Base-by-base conservation (phyloP, 1,140 invertebrate species). In the Monochamus saltuarius region DNA sequence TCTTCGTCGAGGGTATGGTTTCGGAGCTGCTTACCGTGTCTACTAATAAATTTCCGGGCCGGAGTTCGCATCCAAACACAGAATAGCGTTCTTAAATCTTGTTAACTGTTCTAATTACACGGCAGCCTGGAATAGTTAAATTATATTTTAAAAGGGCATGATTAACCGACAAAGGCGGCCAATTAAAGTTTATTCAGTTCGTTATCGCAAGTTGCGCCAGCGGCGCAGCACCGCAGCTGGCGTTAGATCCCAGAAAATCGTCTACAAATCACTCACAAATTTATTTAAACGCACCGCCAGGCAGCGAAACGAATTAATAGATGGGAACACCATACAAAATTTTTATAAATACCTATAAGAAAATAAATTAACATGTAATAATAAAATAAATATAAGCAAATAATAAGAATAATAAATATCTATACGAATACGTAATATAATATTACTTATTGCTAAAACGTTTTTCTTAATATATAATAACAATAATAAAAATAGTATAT, bases 171-270 rank as follows among this genome's bases (percentile, higher is more conserved):
- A 58, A 66, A 66, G 59, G 61, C 61, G 56, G 56, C 67, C 65
- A 71, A 71, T 71, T 71, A 69, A 71, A 71, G 62, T 71, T 71
- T 71, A 69, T 69, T 62, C 56, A 62, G 63, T 71, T 69, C 60
- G 64, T 66, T 71, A 71, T 71, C 67, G 67, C 65, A 66, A 64
- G 55, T 60, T 66, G 61, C 59, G 62, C 58, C 39, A 56, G 53
- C 45, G 40, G 39, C 16, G 53, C 2, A 43, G 37, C n/a, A 7
- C 19, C 45, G 45, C 10, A 22, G n/a, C 4, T 17, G 10, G 14
- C 10, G 10, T 4, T 46, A 46, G 4, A 46, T 17, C 8, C 7
- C 17, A 0, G 2, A 42, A 42, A n/a, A 17, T 10, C 40, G n/a
- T 17, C 3, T 13, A 11, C 40, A 2, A 43, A 43, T 14, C 40